Evolutionary conservation across 2,888 invertebrate species (phyloP).

Genomic region (Lasioglossum morio): DNA sequence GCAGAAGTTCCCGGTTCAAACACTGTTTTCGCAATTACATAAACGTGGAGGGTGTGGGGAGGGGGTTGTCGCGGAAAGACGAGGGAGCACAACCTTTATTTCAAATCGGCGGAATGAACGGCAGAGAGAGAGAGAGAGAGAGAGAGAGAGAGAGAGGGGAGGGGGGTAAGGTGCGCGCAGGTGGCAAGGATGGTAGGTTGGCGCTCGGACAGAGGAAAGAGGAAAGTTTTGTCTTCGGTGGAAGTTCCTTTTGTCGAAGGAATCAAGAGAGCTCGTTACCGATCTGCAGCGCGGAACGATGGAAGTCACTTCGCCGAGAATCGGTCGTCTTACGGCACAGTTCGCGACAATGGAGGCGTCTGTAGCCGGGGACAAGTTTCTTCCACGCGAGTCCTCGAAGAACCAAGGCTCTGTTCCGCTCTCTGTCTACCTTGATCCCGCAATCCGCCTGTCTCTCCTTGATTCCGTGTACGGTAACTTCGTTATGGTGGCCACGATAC

Average conservation of each 20-base stretch:
- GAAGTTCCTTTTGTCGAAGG: constrained; percentile 53
- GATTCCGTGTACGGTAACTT: constrained; percentile 56
- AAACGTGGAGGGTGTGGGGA: constrained; percentile 5
- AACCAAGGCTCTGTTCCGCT: constrained; percentile 20
- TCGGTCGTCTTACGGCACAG: constrained; percentile 48
- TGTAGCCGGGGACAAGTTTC: constrained; percentile 40
- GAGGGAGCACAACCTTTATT: constrained; percentile 10
- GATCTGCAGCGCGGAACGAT: constrained; percentile 42
- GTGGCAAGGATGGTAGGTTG: neutral
- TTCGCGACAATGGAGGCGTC: constrained; percentile 52
- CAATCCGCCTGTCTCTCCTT: constrained; percentile 42
- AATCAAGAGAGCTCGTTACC: constrained; percentile 59
- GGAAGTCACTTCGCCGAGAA: constrained; percentile 48
- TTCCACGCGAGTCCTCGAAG: constrained; percentile 37
- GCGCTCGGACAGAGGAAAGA: constrained; percentile 13
- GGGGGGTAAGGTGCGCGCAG: neutral
- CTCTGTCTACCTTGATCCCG: neutral
- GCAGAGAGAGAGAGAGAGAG: too few relatives aligned
- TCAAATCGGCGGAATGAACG: neutral
- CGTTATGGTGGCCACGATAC: constrained; percentile 48
- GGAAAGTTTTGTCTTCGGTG: constrained; percentile 58
- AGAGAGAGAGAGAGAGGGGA: too few relatives aligned
- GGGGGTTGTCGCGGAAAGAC: neutral
- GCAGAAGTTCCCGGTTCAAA: constrained; percentile 36
- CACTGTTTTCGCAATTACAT: constrained; percentile 49